Conservation (phyloP, 2,797 vertebrate genomes). For the Lagorchestes hirsutus region DNA sequence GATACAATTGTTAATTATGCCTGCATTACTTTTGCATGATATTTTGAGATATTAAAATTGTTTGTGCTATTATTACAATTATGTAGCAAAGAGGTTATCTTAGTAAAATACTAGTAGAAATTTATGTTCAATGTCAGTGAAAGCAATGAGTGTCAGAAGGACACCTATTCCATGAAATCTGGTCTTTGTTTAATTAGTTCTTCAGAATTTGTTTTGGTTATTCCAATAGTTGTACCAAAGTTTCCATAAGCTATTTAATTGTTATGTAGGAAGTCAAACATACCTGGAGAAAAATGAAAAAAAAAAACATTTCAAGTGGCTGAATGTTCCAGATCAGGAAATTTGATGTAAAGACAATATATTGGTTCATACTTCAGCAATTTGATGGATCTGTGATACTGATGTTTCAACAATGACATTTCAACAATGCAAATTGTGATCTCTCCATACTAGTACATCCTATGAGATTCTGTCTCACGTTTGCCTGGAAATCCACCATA, state of each 20-base stretch:
- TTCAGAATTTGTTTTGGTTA: background rate
- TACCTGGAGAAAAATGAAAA: background rate
- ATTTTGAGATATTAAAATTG: constrained; percentile 4
- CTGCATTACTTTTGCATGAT: background rate
- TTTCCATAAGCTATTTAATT: background rate
- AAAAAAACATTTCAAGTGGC: background rate
- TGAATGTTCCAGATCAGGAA: background rate
- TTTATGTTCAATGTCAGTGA: background rate
- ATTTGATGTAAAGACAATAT: background rate
- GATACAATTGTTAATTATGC: background rate
- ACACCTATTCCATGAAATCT: background rate
- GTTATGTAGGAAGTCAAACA: background rate
- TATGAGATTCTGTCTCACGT: background rate
- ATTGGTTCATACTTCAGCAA: background rate
- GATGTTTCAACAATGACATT: too few species aligned
- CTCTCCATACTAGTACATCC: background rate
- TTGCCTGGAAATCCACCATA: background rate
- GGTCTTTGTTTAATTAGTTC: background rate
- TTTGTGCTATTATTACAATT: constrained; percentile 25
- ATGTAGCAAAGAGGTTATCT: background rate
- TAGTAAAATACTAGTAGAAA: background rate
- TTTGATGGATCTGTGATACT: background rate
- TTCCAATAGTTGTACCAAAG: background rate
- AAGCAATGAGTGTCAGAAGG: background rate
- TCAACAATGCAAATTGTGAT: background rate